Conservation (phyloP, 1,140 invertebrate species). For the Zaprionus ghesquierei region DNA sequence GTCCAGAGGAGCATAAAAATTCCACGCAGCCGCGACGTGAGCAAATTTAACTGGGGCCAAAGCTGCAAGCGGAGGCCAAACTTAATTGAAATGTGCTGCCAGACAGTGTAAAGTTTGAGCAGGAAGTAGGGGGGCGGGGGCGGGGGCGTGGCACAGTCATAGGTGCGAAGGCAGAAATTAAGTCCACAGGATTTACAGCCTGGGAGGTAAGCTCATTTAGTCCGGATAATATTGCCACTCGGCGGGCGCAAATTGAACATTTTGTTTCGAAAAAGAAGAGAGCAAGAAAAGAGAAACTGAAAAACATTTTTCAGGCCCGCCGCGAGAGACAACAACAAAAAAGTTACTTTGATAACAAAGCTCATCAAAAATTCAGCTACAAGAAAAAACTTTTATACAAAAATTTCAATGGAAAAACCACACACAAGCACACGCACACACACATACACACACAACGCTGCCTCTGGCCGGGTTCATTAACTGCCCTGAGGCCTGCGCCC, state of each 20-base stretch:
- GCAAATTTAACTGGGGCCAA: conserved; percentile 60
- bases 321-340: conserved; percentile 36
- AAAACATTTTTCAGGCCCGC: conserved; percentile 18
- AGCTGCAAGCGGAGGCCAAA: conserved; percentile 8
- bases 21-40: conserved; percentile 61
- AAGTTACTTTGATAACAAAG: conserved; percentile 66
- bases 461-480: background rate
- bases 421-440: conserved; percentile 15
- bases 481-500: conserved; percentile 2
- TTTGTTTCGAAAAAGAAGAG: background rate
- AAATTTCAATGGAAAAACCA: conserved; percentile 50
- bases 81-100: conserved; percentile 74
- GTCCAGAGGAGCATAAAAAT: conserved; percentile 63
- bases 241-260: conserved; percentile 51
- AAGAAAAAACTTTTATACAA: conserved; percentile 75
- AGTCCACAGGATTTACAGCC: conserved; percentile 62
- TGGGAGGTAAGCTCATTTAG: conserved; percentile 72
- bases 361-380: conserved; percentile 75
- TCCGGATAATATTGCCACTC: conserved; percentile 64
- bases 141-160: background rate
- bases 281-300: conserved; percentile 27
- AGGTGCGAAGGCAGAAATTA: conserved; percentile 61
- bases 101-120: conserved; percentile 59
- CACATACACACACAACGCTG: conserved; percentile 47
- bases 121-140: background rate